Percentiles rank a stretch among this genome's conserved stretches.
These are phyloP conservation scores for Cheirogaleus major DNA, from an alignment of 2,797 vertebrate genomes.

Conservation along the genomic window DNA sequence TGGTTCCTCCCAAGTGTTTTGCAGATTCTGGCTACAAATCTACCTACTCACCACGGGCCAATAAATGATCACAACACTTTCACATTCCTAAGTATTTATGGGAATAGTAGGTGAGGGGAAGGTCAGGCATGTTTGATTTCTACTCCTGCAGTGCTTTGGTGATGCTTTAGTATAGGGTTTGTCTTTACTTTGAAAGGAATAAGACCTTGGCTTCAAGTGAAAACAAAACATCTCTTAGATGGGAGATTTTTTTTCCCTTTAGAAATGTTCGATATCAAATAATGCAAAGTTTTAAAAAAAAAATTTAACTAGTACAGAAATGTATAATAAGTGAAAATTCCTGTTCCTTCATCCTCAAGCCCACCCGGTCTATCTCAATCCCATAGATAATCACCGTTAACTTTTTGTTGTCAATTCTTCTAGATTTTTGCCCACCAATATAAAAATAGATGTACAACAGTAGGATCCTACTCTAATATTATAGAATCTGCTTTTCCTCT, in stretches of 20 bases:
- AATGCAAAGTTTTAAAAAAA: conserved; percentile 7
- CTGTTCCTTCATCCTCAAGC: neutral
- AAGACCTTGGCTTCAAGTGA: conserved; percentile 5
- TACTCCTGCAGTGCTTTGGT: neutral
- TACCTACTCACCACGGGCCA: neutral
- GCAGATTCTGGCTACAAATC: neutral
- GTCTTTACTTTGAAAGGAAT: conserved; percentile 12
- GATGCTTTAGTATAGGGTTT: neutral
- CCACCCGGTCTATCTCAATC: neutral
- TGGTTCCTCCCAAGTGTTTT: neutral
- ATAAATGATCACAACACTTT: conserved; percentile 9
- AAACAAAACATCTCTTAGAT: conserved; percentile 4
- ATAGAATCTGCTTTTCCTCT: neutral
- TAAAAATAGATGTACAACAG: neutral
- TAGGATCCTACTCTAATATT: neutral
- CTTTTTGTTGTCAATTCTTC: neutral
- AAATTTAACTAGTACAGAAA: neutral
- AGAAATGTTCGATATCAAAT: conserved; percentile 4
- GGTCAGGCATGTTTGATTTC: neutral
- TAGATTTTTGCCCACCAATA: neutral
- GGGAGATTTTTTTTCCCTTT: neutral
- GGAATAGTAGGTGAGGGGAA: neutral
- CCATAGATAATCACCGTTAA: neutral
- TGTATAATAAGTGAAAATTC: neutral
- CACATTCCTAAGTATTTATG: neutral